Base-by-base conservation (phyloP, 2,888 invertebrate species). In the Gonocerus acuteangulatus region DNA sequence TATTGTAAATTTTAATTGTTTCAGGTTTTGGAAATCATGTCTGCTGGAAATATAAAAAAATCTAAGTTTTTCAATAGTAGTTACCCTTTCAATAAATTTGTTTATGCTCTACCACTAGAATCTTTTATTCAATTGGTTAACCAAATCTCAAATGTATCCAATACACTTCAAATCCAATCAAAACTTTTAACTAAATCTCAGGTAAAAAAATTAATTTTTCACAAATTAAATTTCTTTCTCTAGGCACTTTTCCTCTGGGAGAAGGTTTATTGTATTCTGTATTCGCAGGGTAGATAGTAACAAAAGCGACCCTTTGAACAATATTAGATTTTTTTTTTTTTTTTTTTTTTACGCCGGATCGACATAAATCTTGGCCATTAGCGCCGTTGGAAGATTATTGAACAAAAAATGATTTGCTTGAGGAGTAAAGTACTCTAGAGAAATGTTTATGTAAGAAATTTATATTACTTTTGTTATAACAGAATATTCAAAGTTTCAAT, bases 111-210 rank as follows among this genome's bases (percentile, higher is more conserved):
- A 6, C 27, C 51, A 34, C 19, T 36, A 4, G 19, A 36, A 51
- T 19, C 32, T 13, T 34, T 51, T n/a, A 16, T 34, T n/a, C 6
- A 34, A 6, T 27, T 2, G 18, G 2, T 34, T n/a, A 51, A 19
- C 19, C 13, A 51, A 11, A 11, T 34, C 15, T 19, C 34, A 32
- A 23, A 23, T 32, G 4, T 23, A 13, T 19, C 34, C 1, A 19
- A 13, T 32, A n/a, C 34, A 6, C 32, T 51, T 51, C 19, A 51
- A 51, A 34, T 34, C 34, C 51, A 51, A n/a, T 51, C 51, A 6
- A 36, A 19, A n/a, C 34, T 34, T 51, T 19, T 51, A 19, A 34
- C 51, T 0, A 51, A 34, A 36, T 18, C n/a, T 36, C 51, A 51
- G 51, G 51, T 51, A 36, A 36, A 19, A 32, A n/a, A 48, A 48